Base-by-base conservation (phyloP, 2,113 vertebrate species). In the Oryzias javanicus region DNA sequence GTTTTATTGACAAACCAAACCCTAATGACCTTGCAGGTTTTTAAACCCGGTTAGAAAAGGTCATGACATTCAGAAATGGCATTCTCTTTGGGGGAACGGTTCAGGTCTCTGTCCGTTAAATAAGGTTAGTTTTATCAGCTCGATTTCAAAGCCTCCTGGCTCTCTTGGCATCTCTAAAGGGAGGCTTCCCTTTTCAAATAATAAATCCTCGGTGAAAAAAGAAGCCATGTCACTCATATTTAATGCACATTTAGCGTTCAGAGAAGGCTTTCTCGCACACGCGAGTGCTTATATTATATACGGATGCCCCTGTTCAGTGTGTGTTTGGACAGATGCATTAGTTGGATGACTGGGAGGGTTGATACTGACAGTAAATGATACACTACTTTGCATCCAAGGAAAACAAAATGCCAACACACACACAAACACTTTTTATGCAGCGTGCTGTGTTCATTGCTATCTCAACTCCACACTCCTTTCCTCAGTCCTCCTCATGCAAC, bases 61-160 rank as follows among this genome's bases (percentile, higher is more conserved):
- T 89, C 81, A 58, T 85, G 87, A 86, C 88, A 90, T 91, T 91
- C 86, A 85, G 70, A 84, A 90, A 88, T 89, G 88, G 69, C 88
- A 90, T 86, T 78, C 73, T 83, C 85, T 86, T 86, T 85, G 78
- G 67, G 80, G 67, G 74, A 83, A 72, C 67, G 74, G 73, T 76
- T 79, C 64, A 62, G 77, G 77, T 57, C 72, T 64, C 70, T 74
- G 72, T 57, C 77, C 47, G 70, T 79, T 85, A 80, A 89, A 87
- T 84, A 76, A 79, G 88, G 72, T 83, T 83, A 80, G 75, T 70
- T 74, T 70, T 71, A 78, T 83, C 64, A 5, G 81, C 79, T 85
- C 52, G 25, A 68, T 85, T 79, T 81, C 71, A 14, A 16, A 68
- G 49, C 72, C 67, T 45, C 78, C 73, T 55, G 64, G 54, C 53